Percentiles rank a stretch among this genome's conserved stretches.
These are phyloP conservation scores for Oplegnathus fasciatus DNA, from an alignment of 2,113 vertebrate genomes.

Conservation along the genomic window DNA sequence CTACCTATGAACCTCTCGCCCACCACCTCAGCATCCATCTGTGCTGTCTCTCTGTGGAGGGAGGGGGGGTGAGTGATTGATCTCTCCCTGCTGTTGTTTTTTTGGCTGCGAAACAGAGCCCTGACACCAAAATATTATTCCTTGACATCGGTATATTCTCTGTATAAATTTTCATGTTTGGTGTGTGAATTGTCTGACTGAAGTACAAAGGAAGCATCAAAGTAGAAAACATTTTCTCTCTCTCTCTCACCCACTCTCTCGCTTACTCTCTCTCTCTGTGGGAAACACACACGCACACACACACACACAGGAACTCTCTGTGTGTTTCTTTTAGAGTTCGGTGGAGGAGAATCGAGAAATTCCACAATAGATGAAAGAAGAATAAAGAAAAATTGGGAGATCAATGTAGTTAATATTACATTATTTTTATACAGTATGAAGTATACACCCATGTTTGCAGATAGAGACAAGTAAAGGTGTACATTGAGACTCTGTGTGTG, in stretches of 20 bases:
- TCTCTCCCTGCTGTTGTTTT: conserved; percentile 50
- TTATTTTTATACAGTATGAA: not conserved
- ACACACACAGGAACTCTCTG: not conserved
- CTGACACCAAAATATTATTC: conserved; percentile 36
- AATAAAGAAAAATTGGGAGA: not conserved
- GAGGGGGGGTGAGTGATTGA: conserved; percentile 28
- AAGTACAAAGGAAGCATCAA: conserved; percentile 24
- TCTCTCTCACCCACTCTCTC: not conserved
- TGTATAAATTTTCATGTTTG: conserved; percentile 8
- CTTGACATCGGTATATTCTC: conserved; percentile 38
- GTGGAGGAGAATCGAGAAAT: not conserved
- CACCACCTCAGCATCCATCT: conserved; percentile 43
- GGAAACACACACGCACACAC: not conserved
- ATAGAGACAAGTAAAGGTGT: not conserved
- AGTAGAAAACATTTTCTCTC: conserved; percentile 7
- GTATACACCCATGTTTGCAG: not conserved
- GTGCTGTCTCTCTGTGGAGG: not conserved
- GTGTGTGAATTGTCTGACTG: conserved; percentile 18
- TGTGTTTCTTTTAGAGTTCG: not conserved
- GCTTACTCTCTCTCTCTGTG: not conserved
- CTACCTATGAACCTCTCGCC: conserved; percentile 23
- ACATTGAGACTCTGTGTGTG: not conserved
- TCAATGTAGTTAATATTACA: not conserved
- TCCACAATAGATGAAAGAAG: not conserved
- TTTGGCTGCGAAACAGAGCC: conserved; percentile 8